Conservation (phyloP, 1,140 invertebrate genomes). For the Drosophila rhopaloa region DNA sequence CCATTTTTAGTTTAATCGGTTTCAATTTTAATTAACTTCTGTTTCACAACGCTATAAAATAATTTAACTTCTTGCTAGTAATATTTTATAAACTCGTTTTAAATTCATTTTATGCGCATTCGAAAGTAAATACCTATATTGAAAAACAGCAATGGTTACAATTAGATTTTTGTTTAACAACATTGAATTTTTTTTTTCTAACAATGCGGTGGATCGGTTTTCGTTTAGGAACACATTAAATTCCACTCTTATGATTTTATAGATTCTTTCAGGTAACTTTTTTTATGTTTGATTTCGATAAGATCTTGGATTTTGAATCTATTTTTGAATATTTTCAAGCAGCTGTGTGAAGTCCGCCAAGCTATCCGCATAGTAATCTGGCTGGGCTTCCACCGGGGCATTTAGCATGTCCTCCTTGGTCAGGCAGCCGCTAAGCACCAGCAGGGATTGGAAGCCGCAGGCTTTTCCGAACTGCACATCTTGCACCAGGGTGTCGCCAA, state of each 20-base stretch:
- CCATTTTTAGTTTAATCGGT: neutral
- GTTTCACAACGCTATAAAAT: neutral
- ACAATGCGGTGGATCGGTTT: conserved; percentile 11
- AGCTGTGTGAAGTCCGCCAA: conserved; percentile 67
- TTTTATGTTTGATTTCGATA: neutral
- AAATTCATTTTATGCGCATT: neutral
- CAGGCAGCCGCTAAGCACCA: conserved; percentile 85
- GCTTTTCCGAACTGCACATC: conserved; percentile 86
- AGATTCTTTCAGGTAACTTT: conserved; percentile 15
- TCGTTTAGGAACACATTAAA: neutral
- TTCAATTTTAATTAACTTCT: neutral
- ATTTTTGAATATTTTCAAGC: conserved; percentile 52
- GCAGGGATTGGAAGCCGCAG: conserved; percentile 86
- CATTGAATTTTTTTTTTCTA: neutral
- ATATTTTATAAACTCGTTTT: neutral
- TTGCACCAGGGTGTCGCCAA: conserved; percentile 87
- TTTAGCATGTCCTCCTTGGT: conserved; percentile 81
- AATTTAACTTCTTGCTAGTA: neutral
- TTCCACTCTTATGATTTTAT: neutral
- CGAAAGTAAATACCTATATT: conserved; percentile 1
- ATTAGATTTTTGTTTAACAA: neutral
- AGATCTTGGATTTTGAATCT: neutral
- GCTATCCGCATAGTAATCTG: conserved; percentile 85
- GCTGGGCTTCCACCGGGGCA: conserved; percentile 60
- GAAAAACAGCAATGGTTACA: neutral